Evolutionary conservation across 2,888 invertebrate species (phyloP).

Genomic region (Sepiola atlantica): DNA sequence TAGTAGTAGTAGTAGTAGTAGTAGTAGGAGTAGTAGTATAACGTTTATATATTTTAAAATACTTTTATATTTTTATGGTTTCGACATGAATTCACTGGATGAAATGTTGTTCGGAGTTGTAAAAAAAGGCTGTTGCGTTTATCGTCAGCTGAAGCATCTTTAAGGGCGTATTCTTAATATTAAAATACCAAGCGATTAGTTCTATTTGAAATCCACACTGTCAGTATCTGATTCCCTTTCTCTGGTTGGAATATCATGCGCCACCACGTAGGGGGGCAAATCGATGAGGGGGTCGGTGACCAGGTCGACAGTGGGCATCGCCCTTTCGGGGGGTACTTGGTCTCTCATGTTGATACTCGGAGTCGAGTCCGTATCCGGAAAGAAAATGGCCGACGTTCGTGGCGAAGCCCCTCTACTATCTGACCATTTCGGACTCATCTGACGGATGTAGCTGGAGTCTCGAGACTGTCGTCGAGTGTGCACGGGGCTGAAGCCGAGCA

Average conservation of each 20-base stretch:
- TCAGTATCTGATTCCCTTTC: slow-evolving; percentile 54
- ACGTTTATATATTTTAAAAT: not conserved
- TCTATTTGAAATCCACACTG: slow-evolving; percentile 39
- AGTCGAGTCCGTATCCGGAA: slow-evolving; percentile 66
- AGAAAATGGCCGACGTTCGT: slow-evolving; percentile 62
- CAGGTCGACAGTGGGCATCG: slow-evolving; percentile 51
- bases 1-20: not conserved
- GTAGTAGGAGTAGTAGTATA: no score
- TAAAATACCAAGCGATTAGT: not conserved
- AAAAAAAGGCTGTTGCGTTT: not conserved
- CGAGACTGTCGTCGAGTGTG: slow-evolving; percentile 60
- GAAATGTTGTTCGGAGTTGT: not conserved
- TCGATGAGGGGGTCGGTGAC: slow-evolving; percentile 51
- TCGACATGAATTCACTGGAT: not conserved
- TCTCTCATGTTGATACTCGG: slow-evolving; percentile 47
- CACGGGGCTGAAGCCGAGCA: slow-evolving; percentile 63
- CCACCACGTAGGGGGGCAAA: slow-evolving; percentile 51
- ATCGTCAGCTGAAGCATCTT: not conserved
- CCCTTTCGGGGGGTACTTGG: slow-evolving; percentile 12
- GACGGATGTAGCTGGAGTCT: slow-evolving; percentile 57
- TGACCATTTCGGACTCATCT: slow-evolving; percentile 65
- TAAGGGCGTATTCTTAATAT: not conserved
- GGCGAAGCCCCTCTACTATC: slow-evolving; percentile 66
- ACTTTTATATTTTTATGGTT: not conserved
- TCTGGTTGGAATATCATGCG: slow-evolving; percentile 51